Evolutionary conservation across 2,113 vertebrate genomes (phyloP), one percentile per base, ranked within the genome.

Genomic region (Suncus etruscus): DNA sequence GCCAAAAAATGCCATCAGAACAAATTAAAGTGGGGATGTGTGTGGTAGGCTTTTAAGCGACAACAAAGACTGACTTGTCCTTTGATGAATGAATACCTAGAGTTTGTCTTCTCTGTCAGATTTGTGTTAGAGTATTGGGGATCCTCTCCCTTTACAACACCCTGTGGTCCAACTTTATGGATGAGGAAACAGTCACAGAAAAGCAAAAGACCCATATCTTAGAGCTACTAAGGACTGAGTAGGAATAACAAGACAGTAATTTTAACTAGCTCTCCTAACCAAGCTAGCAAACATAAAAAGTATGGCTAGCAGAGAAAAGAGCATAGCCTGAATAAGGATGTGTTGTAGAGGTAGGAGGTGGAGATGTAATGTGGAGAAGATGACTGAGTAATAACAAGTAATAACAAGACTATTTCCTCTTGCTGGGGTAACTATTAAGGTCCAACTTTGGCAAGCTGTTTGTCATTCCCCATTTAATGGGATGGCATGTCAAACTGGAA

Each of bases 101-200:
- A 22, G 48, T 32, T 11, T 11, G 63, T 32, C 31, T 31, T 83
- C 82, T 29, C 63, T 31, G 58, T 74, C 74, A 48, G 45, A 51
- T 18, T 76, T 51, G 39, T 24, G 5, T 29, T 18, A 85, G 25
- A 54, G 14, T 73, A 8, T 18, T 48, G 6, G 22, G 10, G 2
- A 27, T 80, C 47, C n/a, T 31, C 16, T 50, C 9, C 27, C 14
- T 20, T 68, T 61, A 31, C 16, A 47, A 74, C 0, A 75, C 39
- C 29, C 39, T 70, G 16, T n/a, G 27, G 22, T 39, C 48, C 25
- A 22, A 72, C 65, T 94, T 32, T 45, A 22, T 74, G 32, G 25
- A 12, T 69, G 54, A 74, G 27, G 39, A 80, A 90, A 87, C 31
- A 89, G 72, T 27, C 66, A 70, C 76, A 65, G 75, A 24, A 66